phyloP scores from a whole-genome alignment of 2,797 vertebrate species.

The Falco rusticolus region DNA sequence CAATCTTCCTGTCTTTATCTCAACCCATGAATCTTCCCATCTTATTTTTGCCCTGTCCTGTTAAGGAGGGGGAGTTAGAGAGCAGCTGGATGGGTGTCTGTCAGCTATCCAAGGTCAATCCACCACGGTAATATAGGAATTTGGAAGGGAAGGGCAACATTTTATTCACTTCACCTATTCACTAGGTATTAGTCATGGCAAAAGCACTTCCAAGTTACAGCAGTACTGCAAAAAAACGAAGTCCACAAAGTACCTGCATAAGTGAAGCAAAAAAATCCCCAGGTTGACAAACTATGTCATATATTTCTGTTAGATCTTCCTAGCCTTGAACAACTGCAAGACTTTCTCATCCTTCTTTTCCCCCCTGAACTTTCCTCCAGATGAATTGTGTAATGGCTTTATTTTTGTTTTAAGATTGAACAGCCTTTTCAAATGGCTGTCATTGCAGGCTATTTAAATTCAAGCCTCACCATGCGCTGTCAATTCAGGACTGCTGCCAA shows the following conservation, averaged over 20 bases:
- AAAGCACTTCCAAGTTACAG: background rate
- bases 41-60: background rate
- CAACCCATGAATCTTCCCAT: background rate
- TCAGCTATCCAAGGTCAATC: background rate
- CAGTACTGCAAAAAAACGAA: background rate
- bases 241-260: background rate
- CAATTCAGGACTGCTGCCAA: background rate
- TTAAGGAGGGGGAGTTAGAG: background rate
- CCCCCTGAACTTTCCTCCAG: background rate
- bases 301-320: background rate
- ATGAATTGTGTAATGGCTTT: background rate
- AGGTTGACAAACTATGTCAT: background rate
- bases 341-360: background rate
- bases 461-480: background rate
- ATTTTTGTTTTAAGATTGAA: background rate
- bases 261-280: background rate
- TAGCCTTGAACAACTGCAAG: background rate
- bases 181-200: background rate
- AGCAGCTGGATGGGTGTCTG: background rate
- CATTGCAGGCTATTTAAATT: background rate
- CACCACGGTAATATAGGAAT: background rate
- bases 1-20: background rate
- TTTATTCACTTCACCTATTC: background rate
- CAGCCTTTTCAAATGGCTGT: background rate
- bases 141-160: background rate